Percentiles rank a stretch among this genome's conserved stretches.
Conservation (phyloP, 2,888 invertebrate species). For the Leucophenga montana region DNA sequence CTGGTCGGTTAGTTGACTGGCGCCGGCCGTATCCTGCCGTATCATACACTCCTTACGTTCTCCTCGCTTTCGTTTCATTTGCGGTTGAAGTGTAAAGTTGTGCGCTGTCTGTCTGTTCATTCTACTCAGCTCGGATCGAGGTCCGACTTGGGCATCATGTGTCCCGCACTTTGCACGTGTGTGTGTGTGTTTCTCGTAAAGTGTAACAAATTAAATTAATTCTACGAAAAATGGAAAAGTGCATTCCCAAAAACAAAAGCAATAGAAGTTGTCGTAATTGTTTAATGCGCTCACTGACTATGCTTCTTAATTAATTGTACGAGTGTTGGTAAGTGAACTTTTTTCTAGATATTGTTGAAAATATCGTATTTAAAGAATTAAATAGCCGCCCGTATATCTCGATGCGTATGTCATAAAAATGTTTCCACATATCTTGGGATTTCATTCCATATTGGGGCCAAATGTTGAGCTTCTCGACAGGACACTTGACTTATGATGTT, state of each 20-base stretch:
- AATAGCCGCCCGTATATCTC: too few species aligned
- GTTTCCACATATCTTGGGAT: too few species aligned
- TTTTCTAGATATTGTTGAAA: background rate
- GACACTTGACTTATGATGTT: constrained; percentile 63
- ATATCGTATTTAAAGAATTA: background rate
- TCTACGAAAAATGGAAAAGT: constrained; percentile 58
- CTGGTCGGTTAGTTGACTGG: constrained; percentile 26
- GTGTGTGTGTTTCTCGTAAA: constrained; percentile 50
- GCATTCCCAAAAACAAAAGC: constrained; percentile 18
- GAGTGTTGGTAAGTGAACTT: constrained; percentile 1
- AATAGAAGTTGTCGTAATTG: constrained; percentile 59
- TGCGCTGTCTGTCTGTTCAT: constrained; percentile 17
- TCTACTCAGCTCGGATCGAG: background rate
- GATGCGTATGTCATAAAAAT: too few species aligned
- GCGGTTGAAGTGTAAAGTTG: constrained; percentile 60
- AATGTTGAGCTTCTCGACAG: constrained; percentile 24
- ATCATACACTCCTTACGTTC: constrained; percentile 45
- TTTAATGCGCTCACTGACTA: constrained; percentile 58
- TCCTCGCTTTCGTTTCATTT: constrained; percentile 33
- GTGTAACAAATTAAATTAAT: constrained; percentile 67
- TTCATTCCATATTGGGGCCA: background rate
- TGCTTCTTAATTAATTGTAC: constrained; percentile 39
- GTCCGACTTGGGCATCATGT: constrained; percentile 1
- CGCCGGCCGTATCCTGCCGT: background rate
- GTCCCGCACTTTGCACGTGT: constrained; percentile 12